These are phyloP conservation scores for Eucera pruinosa DNA, from an alignment of 2,888 invertebrate species.

Conservation along the genomic window DNA sequence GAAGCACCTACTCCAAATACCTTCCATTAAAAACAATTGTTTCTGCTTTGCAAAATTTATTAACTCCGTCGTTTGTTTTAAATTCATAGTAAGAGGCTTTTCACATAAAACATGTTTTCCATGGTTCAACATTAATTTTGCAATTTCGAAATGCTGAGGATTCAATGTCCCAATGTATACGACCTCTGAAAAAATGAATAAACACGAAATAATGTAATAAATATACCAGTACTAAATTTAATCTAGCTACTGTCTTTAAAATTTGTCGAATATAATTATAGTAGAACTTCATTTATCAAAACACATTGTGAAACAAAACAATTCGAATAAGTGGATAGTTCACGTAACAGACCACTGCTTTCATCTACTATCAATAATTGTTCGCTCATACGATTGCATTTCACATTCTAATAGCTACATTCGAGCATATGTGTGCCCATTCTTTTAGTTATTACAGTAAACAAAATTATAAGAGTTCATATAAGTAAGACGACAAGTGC, in stretches of 20 bases:
- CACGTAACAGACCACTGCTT: no score
- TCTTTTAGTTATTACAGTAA: no score
- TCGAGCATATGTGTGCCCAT: no score
- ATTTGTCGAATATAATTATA: neutral
- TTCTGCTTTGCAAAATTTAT: slow-evolving; percentile 89
- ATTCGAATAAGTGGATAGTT: no score
- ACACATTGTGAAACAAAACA: no score
- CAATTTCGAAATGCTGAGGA: slow-evolving; percentile 89
- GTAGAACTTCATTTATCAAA: no score
- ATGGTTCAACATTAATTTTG: slow-evolving; percentile 90
- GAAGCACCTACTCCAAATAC: slow-evolving; percentile 94
- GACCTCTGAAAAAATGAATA: slow-evolving; percentile 87
- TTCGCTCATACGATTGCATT: no score
- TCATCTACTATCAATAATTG: no score
- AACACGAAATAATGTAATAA: neutral
- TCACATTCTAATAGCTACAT: no score
- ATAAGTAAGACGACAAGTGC: no score
- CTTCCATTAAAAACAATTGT: slow-evolving; percentile 94
- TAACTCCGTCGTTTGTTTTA: slow-evolving; percentile 89
- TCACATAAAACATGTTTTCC: slow-evolving; percentile 96
- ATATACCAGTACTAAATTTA: no score
- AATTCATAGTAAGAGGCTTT: slow-evolving; percentile 94
- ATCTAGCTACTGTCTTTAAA: neutral
- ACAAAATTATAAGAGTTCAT: no score
- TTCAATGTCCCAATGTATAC: slow-evolving; percentile 93